These are phyloP conservation scores for Drosophila setifemur DNA, from an alignment of 1,140 invertebrate species.

Conservation along the genomic window DNA sequence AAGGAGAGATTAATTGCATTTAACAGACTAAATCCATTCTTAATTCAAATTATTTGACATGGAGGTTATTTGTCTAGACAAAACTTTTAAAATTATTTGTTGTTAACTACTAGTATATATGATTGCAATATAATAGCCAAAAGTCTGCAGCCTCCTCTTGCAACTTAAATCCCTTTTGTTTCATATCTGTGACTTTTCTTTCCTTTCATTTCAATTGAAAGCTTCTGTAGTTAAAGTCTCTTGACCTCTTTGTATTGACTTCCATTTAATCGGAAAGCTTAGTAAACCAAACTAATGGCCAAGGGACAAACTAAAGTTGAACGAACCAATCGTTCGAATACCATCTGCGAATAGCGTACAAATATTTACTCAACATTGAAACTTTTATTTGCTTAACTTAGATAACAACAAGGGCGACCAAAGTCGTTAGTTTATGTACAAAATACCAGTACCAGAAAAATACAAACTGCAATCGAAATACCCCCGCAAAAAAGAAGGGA, in stretches of 20 bases:
- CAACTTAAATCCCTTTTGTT: no score
- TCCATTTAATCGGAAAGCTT: not conserved
- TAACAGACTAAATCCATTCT: no score
- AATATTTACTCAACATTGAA: conserved; percentile 15
- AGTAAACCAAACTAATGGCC: conserved; percentile 4
- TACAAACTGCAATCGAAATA: conserved; percentile 16
- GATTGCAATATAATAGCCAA: no score
- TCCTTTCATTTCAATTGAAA: no score
- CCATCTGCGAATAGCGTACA: not conserved
- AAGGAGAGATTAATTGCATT: no score
- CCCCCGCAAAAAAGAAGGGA: not conserved
- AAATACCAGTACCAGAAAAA: conserved; percentile 20
- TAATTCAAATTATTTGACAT: no score
- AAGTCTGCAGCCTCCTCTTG: no score
- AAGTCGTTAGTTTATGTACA: conserved; percentile 62
- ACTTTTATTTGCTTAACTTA: conserved; percentile 64
- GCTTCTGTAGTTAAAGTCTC: not conserved
- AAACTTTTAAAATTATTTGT: no score
- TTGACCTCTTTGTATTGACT: not conserved
- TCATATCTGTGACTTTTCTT: no score
- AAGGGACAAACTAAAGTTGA: not conserved
- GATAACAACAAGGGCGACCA: conserved; percentile 50
- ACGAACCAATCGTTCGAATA: not conserved
- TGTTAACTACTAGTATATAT: no score
- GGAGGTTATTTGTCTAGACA: no score